A percentile compares a stretch with the other conserved stretches of the same genome.
Conservation (phyloP, 2,113 vertebrate genomes). For the Rhea americana region DNA sequence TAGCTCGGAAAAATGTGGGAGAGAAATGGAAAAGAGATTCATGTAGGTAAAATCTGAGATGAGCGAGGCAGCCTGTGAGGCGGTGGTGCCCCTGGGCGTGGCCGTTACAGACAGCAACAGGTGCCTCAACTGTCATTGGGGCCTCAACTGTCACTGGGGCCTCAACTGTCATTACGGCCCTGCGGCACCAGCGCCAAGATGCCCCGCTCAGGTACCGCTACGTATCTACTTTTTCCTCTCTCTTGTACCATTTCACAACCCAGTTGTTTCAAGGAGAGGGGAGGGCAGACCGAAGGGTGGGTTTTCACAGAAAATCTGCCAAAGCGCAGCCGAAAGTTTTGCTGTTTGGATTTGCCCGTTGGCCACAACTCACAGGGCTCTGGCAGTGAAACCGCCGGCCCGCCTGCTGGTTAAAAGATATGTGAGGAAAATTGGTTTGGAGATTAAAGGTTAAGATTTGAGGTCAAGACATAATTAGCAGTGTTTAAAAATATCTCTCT, state of each 20-base stretch:
- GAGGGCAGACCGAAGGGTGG: not conserved
- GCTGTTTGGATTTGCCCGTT: not conserved
- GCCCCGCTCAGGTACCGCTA: not conserved
- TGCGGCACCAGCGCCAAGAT: too few relatives aligned
- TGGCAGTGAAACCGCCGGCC: not conserved
- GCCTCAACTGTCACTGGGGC: not conserved
- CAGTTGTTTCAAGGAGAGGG: not conserved
- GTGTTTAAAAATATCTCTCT: not conserved
- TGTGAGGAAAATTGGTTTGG: not conserved
- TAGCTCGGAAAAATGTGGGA: too few relatives aligned
- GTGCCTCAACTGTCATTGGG: not conserved
- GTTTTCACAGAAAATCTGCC: not conserved
- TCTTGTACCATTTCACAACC: not conserved
- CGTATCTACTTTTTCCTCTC: not conserved
- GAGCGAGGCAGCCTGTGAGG: too few relatives aligned
- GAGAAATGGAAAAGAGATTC: too few relatives aligned
- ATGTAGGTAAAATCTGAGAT: not conserved
- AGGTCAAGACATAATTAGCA: not conserved
- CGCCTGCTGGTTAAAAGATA: not conserved
- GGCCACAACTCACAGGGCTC: too few relatives aligned
- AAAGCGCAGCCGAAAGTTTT: not conserved
- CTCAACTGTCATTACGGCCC: too few relatives aligned
- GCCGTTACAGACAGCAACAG: not conserved
- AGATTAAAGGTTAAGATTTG: not conserved
- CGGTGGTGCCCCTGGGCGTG: too few relatives aligned